phyloP scores from a whole-genome alignment of 1,140 invertebrate genomes.

The Helicoverpa zea region DNA sequence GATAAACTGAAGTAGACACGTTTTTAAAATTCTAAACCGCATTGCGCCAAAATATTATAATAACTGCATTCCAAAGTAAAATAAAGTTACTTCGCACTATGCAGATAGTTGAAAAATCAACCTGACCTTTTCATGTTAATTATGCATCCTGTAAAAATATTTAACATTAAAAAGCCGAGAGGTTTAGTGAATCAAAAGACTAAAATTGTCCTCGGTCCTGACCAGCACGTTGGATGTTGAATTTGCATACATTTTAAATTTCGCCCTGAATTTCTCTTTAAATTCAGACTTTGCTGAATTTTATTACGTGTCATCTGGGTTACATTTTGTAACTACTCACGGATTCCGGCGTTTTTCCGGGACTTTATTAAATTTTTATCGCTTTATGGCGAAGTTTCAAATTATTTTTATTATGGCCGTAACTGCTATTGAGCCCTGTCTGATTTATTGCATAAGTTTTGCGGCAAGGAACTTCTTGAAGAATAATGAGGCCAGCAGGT shows the following conservation, averaged over 20 bases:
- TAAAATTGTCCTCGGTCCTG: conserved; percentile 32
- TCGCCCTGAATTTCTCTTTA: conserved; percentile 37
- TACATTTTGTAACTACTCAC: conserved; percentile 1
- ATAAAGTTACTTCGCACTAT: background rate
- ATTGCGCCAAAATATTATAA: background rate
- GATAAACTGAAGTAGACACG: background rate
- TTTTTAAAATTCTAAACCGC: background rate
- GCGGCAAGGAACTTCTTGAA: conserved; percentile 2
- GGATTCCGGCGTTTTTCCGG: background rate
- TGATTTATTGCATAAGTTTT: conserved; percentile 41
- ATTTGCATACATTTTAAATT: conserved; percentile 54
- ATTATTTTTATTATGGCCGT: conserved; percentile 8
- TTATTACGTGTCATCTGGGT: conserved; percentile 32
- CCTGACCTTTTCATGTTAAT: conserved; percentile 12
- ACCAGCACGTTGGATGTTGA: conserved; percentile 25
- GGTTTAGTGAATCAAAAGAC: conserved; percentile 19
- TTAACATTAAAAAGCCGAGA: conserved; percentile 10
- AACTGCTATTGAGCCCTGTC: conserved; percentile 34
- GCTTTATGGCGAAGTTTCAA: background rate
- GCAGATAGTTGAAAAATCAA: conserved; percentile 2
- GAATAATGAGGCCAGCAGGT: background rate
- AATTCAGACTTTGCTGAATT: conserved; percentile 29
- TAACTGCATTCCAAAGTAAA: background rate
- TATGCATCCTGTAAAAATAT: conserved; percentile 23
- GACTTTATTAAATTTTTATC: conserved; percentile 11